These are phyloP conservation scores for Symphodus melops DNA, from an alignment of 2,113 vertebrate species.

Conservation along the genomic window DNA sequence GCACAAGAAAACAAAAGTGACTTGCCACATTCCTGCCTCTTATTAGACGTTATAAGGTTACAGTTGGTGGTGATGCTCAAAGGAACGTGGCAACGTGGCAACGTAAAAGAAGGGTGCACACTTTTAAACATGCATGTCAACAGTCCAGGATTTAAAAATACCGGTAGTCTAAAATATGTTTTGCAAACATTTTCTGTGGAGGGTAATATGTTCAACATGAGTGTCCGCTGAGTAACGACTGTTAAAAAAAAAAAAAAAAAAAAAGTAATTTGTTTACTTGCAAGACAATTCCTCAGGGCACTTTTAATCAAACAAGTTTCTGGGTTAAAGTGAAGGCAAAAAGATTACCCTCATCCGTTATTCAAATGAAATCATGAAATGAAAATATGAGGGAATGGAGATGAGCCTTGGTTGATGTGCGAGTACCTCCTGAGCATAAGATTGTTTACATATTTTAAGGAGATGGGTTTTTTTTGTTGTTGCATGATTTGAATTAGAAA, in stretches of 20 bases:
- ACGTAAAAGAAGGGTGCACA: background rate
- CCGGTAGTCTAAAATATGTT: no score
- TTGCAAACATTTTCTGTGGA: slow-evolving; percentile 5
- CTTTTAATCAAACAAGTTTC: background rate
- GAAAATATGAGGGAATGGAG: background rate
- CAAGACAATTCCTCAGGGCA: background rate
- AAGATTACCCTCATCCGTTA: background rate
- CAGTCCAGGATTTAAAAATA: background rate
- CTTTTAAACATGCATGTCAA: background rate
- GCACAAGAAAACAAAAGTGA: background rate
- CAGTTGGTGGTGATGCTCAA: background rate
- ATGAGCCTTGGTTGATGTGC: background rate
- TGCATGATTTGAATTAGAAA: slow-evolving; percentile 9
- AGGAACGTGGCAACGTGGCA: no score
- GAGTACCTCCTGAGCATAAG: background rate
- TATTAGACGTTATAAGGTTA: background rate
- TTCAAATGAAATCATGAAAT: slow-evolving; percentile 13
- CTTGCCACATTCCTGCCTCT: background rate
- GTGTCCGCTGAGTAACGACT: background rate
- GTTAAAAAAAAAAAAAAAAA: no score
- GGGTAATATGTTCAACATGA: background rate
- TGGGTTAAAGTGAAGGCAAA: background rate
- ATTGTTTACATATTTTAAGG: background rate
- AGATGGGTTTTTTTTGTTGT: background rate
- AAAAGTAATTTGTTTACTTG: background rate